Percentiles rank a stretch among this genome's conserved stretches.
Evolutionary conservation across 2,113 vertebrate species (phyloP).

Genomic region (Sebastes fasciatus): DNA sequence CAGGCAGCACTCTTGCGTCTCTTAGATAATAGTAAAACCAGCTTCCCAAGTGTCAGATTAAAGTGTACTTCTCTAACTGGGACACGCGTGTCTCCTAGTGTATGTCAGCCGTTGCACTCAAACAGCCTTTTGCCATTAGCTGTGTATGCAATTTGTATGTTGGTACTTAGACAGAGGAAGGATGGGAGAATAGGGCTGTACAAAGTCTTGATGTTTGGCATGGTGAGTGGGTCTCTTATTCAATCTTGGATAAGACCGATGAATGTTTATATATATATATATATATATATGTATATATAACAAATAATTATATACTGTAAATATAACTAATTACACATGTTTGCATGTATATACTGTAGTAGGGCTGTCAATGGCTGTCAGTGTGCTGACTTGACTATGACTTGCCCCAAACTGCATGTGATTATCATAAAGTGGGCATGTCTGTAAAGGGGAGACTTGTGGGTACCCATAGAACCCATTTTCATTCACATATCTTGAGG

Average conservation of each 20-base stretch:
- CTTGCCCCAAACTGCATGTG: too few relatives aligned
- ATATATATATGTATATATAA: too few relatives aligned
- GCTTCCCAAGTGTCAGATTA: slow-evolving; percentile 22
- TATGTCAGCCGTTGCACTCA: slow-evolving; percentile 6
- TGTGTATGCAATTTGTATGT: slow-evolving; percentile 13
- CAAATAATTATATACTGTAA: not conserved
- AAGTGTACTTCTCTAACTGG: slow-evolving; percentile 40
- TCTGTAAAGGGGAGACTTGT: too few relatives aligned
- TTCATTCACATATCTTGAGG: too few relatives aligned
- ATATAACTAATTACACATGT: not conserved
- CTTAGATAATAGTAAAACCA: slow-evolving; percentile 28
- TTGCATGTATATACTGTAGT: not conserved
- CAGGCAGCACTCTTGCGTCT: slow-evolving; percentile 1
- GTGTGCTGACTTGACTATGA: too few relatives aligned
- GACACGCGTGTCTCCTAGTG: slow-evolving; percentile 3
- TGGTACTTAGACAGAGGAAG: not conserved
- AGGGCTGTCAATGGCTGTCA: too few relatives aligned
- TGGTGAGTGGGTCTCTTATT: not conserved
- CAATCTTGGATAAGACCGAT: not conserved
- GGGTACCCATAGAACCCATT: too few relatives aligned
- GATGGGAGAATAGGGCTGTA: not conserved
- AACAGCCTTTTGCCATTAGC: slow-evolving; percentile 42
- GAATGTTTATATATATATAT: not conserved
- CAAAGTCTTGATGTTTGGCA: not conserved
- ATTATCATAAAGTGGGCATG: too few relatives aligned